Base-by-base conservation (phyloP, 2,797 vertebrate genomes). In the Halcyon smyrnensis region DNA sequence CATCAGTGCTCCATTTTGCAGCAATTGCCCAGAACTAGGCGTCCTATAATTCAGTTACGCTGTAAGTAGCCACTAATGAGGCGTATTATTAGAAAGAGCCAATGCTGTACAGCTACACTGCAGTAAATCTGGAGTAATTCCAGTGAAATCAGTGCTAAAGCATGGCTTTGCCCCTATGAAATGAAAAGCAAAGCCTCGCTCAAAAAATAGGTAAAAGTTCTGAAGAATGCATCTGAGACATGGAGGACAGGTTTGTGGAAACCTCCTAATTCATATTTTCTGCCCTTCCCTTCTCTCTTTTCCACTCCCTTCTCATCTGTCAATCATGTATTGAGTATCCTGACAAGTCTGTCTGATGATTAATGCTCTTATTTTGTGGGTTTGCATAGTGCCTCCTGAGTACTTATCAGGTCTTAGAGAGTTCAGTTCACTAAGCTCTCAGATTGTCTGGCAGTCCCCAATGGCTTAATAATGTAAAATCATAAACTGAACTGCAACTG, bases 381-480 rank as follows among this genome's bases (percentile, higher is more conserved):
- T 91, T 94, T 97, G 92, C 93, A 80, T 62, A 93, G 95, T 82
- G 86, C 76, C 92, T 95, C 76, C 78, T 46, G 92, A 89, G 88
- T 96, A 36, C 91, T 96, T 95, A 95, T 43, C 94, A 90, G 87
- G 92, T 95, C 89, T 97, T 94, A 95, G 59, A 89, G 78, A 95
- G 84, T 96, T 93, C 93, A 89, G 87, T 75, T 93, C 79, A 87
- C 90, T 94, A 95, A 95, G 93, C 86, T 87, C 90, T 93, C 86
- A 90, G 92, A 89, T 90, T 93, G 87, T 53, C 89, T 94, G 95
- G 32, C 68, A 83, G 91, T 83, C 91, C 92, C 94, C 59, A 65
- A 87, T 36, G 95, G 90, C 87, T 96, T 96, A 83, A 94, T 97
- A 93, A 96, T 84, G 53, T 80, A 94, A 92, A 96, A 95, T 94